Conservation (phyloP, 1,140 invertebrate species). For the Aphaenogaster floridana region DNA sequence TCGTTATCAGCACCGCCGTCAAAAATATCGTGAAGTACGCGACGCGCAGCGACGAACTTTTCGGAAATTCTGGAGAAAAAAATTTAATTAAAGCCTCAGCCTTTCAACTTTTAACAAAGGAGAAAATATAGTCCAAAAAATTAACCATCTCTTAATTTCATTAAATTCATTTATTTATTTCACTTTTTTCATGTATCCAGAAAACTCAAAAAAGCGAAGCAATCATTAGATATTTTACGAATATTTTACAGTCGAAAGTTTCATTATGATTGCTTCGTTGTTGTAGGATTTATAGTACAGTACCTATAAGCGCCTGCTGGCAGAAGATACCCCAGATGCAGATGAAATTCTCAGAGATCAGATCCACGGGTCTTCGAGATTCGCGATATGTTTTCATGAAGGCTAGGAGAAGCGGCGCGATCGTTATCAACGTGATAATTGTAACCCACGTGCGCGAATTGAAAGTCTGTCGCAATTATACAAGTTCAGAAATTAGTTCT, state of each 20-base stretch:
- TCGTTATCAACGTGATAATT: conserved; percentile 41
- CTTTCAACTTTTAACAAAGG: neutral
- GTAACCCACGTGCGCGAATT: conserved; percentile 55
- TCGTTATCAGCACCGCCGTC: conserved; percentile 19
- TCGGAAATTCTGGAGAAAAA: conserved; percentile 61
- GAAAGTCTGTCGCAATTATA: conserved; percentile 54
- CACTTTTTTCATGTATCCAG: neutral
- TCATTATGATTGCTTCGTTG: neutral
- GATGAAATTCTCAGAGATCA: conserved; percentile 68
- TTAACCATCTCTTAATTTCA: neutral
- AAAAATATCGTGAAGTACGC: conserved; percentile 66
- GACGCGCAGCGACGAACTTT: conserved; percentile 37
- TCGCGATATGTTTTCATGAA: conserved; percentile 40
- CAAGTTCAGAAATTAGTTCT: conserved; percentile 18
- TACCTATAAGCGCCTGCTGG: conserved; percentile 78
- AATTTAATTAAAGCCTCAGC: neutral
- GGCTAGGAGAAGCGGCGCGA: conserved; percentile 19
- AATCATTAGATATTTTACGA: neutral
- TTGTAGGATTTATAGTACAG: neutral
- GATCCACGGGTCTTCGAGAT: neutral
- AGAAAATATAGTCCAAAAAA: neutral
- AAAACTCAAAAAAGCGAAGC: neutral
- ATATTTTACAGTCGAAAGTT: neutral
- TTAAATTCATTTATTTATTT: neutral
- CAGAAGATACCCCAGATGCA: conserved; percentile 78